Evolutionary conservation across 2,113 vertebrate species (phyloP), one percentile per base, ranked within the genome.

Genomic region (Nansenia antarctica): DNA sequence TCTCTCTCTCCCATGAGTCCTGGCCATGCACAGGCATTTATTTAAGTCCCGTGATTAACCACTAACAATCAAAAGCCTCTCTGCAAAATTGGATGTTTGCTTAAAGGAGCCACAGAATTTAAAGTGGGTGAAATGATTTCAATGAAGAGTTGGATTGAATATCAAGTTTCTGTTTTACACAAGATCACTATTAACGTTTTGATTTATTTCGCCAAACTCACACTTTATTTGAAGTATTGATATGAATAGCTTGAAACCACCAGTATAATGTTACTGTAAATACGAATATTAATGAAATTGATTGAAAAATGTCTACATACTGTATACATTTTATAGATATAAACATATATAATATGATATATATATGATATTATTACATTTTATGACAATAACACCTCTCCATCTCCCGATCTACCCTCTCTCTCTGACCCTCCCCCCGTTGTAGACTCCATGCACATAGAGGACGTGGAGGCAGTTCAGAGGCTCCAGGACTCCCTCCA

Each of bases 401-500:
- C 2, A 9, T 11, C 27, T 34, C 20, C 35, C 9, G 9, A 11
- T 29, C 15, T 2, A 15, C 18, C 35, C n/a, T 22, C 1, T 39
- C 18, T 53, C 29, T 9, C 27, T 29, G 1, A 22, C 29, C 30
- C 31, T 32, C 58, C 31, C 30, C 34, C 27, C 0, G 2, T 15
- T 70, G 37, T 72, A 99, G 97, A 99, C 85, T 98, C 96, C 42
- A 97, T 95, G 95, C 95, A 98, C 89, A 97, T 99, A 84, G 95
- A 98, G 83, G 96, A 98, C 65, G 91, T 95, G 74, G 95, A 96
- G 78, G 95, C 96, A 0, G 96, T 99, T 72, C 96, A 97, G 88
- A 94, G 94, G 86, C 95, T 99, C 62, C 97, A 98, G 87, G 97
- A 99, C 73, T 93, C 95, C 74, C 95, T 99, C 67, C 97, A 98